phyloP scores from a whole-genome alignment of 2,113 vertebrate genomes.

The Hemiprocne comata region DNA sequence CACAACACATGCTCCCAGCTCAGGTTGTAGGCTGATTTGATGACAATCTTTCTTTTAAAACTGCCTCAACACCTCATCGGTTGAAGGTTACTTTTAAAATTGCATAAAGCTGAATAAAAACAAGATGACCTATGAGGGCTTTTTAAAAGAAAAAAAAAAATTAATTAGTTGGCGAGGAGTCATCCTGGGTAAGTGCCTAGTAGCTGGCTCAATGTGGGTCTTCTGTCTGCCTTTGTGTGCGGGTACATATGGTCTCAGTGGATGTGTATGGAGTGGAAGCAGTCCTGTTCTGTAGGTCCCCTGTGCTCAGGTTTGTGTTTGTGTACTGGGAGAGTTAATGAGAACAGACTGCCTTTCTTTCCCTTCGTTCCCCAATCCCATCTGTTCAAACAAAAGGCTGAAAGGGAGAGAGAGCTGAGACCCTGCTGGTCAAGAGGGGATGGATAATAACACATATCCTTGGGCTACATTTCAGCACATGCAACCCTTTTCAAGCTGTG shows the following conservation, averaged over 20 bases:
- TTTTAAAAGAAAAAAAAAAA: neutral
- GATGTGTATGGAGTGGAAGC: conserved; percentile 68
- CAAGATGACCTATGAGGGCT: neutral
- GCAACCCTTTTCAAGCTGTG: conserved; percentile 78
- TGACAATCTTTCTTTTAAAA: neutral
- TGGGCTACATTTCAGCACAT: conserved; percentile 85
- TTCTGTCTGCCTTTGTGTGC: conserved; percentile 67
- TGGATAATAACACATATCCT: conserved; percentile 85
- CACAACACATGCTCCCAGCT: neutral
- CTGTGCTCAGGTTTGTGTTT: conserved; percentile 79
- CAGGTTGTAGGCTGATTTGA: neutral
- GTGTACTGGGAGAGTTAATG: conserved; percentile 83
- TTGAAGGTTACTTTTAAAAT: conserved; percentile 48
- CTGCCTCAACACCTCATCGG: neutral
- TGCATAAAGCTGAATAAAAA: neutral
- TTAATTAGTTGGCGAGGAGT: conserved; percentile 44
- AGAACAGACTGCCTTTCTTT: conserved; percentile 84
- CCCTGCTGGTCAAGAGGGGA: conserved; percentile 86
- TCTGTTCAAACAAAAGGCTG: conserved; percentile 87
- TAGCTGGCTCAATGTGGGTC: conserved; percentile 7
- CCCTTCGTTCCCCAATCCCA: conserved; percentile 78
- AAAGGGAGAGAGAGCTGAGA: conserved; percentile 81
- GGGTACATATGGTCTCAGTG: conserved; percentile 62
- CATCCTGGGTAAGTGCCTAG: conserved; percentile 53
- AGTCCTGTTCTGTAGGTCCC: conserved; percentile 72